A percentile compares a stretch with the other conserved stretches of the same genome.
phyloP scores from a whole-genome alignment of 2,888 invertebrate genomes.

The Eristalinus sepulchralis region DNA sequence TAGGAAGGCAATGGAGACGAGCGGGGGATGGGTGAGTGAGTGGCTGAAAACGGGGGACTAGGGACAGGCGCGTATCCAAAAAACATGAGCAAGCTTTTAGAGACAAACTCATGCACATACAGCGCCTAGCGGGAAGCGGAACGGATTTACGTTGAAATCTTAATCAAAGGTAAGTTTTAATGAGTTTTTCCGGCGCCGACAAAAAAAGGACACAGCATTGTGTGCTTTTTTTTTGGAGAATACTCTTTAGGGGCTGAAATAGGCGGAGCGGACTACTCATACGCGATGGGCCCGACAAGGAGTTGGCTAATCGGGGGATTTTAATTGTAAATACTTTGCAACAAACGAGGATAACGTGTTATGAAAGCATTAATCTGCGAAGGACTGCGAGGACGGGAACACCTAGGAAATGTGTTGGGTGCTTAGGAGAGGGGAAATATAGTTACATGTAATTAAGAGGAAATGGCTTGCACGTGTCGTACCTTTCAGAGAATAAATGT shows the following conservation, averaged over 20 bases:
- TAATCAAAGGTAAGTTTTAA: conserved; percentile 64
- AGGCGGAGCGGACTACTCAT: not conserved
- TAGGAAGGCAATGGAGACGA: not conserved
- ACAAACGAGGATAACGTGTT: conserved; percentile 46
- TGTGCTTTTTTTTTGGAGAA: not conserved
- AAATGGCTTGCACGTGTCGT: not conserved
- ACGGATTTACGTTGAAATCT: conserved; percentile 51
- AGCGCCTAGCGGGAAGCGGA: not conserved
- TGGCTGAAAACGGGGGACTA: not conserved
- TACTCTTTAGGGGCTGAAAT: not conserved
- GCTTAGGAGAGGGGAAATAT: not conserved
- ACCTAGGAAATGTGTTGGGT: not conserved
- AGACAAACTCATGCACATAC: not conserved
- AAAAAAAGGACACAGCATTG: not conserved
- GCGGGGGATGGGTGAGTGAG: not conserved
- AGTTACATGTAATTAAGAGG: conserved; percentile 6
- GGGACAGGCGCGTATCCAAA: not conserved
- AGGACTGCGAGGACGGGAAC: not conserved
- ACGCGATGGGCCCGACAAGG: not conserved
- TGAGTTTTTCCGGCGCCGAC: conserved; percentile 31
- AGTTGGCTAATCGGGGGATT: conserved; percentile 32
- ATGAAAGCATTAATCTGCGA: conserved; percentile 3
- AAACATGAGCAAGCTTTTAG: conserved; percentile 51
- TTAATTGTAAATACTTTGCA: conserved; percentile 46
- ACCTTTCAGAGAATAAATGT: not conserved